Evolutionary conservation across 1,140 invertebrate genomes (phyloP).

Genomic region (Neodiprion lecontei): DNA sequence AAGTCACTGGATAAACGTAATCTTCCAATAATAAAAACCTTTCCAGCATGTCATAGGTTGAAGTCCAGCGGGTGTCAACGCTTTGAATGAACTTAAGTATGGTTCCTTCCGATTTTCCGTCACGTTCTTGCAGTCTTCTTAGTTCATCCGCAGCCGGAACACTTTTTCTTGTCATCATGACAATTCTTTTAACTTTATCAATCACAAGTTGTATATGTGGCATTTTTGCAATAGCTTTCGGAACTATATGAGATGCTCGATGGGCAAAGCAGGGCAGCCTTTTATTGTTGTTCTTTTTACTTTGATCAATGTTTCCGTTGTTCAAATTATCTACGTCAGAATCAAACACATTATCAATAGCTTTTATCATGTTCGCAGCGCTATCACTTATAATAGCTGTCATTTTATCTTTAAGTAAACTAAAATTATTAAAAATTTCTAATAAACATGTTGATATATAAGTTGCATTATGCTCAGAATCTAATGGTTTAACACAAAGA

Average conservation of each 20-base stretch:
- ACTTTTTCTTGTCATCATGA: conserved; percentile 20
- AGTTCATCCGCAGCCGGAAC: conserved; percentile 26
- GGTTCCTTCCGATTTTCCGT: conserved; percentile 28
- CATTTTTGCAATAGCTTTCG: neutral
- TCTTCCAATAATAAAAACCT: conserved; percentile 46
- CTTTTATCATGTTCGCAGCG: conserved; percentile 49
- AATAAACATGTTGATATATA: neutral
- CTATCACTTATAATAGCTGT: conserved; percentile 43
- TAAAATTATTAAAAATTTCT: neutral
- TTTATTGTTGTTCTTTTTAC: neutral
- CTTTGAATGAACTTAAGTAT: conserved; percentile 33
- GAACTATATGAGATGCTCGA: neutral
- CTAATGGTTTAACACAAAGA: neutral
- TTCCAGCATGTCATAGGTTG: conserved; percentile 49
- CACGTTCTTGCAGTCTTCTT: conserved; percentile 27
- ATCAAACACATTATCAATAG: conserved; percentile 49
- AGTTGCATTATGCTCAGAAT: neutral
- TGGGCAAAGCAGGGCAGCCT: conserved; percentile 24
- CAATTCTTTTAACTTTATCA: conserved; percentile 25
- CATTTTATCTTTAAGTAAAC: neutral
- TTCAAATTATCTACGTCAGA: no score
- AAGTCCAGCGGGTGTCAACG: conserved; percentile 48
- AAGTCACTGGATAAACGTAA: conserved; percentile 42
- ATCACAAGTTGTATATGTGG: neutral
- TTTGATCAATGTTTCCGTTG: neutral